Percentiles rank a stretch among this genome's conserved stretches.
Evolutionary conservation across 2,888 invertebrate species (phyloP).

Genomic region (Muscina levida): DNA sequence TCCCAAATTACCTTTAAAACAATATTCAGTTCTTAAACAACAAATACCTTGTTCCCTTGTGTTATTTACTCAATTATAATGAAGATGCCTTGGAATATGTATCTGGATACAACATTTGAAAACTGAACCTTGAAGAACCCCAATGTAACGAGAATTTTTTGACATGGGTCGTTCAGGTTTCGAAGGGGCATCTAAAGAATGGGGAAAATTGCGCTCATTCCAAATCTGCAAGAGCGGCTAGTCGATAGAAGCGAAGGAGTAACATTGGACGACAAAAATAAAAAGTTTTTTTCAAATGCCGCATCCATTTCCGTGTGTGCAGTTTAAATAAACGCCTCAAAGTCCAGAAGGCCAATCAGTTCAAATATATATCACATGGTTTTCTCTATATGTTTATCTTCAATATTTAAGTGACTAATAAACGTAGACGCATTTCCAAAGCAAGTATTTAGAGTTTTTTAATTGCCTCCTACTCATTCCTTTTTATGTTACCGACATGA

Average conservation of each 20-base stretch:
- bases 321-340: no score
- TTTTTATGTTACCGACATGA: constrained; percentile 97
- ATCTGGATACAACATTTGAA: no score
- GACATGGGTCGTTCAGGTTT: constrained; percentile 46
- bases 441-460: constrained; percentile 92
- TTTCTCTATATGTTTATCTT: constrained; percentile 84
- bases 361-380: constrained; percentile 68
- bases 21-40: no score
- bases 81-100: constrained; percentile 40
- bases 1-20: no score
- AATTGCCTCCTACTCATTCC: constrained; percentile 94
- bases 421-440: constrained; percentile 94
- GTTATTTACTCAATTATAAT: no score
- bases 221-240: background rate
- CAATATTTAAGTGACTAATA: constrained; percentile 93
- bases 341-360: no score
- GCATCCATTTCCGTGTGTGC: no score
- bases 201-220: background rate
- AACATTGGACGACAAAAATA: no score
- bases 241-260: background rate
- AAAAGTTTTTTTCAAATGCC: no score
- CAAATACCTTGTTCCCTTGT: no score
- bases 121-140: constrained; percentile 30
- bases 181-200: constrained; percentile 38
- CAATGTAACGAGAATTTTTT: constrained; percentile 18